Evolutionary conservation across 2,797 vertebrate species (phyloP).

Genomic region (Iguana delicatissima): DNA sequence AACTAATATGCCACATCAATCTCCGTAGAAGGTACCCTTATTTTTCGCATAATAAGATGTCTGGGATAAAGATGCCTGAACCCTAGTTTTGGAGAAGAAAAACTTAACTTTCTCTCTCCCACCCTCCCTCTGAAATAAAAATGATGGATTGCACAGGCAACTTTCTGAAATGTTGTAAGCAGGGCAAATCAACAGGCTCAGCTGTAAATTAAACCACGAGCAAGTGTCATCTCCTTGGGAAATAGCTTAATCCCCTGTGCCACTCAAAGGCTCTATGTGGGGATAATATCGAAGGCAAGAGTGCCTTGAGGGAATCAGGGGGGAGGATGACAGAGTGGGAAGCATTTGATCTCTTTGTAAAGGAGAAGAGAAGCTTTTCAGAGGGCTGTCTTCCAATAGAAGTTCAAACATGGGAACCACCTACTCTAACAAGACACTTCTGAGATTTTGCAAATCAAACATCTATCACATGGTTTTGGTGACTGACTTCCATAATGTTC

Average conservation of each 20-base stretch:
- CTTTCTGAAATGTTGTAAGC: neutral
- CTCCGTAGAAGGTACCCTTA: neutral
- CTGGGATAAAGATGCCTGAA: neutral
- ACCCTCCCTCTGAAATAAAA: neutral
- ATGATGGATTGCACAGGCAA: neutral
- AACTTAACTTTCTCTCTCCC: no score
- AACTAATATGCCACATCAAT: neutral
- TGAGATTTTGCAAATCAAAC: neutral
- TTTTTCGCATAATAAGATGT: neutral
- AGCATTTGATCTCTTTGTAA: constrained; percentile 27
- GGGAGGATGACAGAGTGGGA: neutral
- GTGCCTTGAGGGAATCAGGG: neutral
- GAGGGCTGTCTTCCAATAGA: neutral
- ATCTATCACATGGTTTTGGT: neutral
- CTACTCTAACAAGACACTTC: constrained; percentile 5
- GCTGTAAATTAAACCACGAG: neutral
- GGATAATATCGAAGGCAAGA: neutral
- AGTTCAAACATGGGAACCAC: constrained; percentile 13
- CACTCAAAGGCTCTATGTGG: neutral
- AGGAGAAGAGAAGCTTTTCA: neutral
- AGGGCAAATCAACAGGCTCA: neutral
- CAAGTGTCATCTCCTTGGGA: neutral
- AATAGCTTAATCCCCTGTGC: constrained; percentile 18
- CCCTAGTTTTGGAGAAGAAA: neutral
- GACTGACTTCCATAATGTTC: neutral